Evolutionary conservation across 2,113 vertebrate species (phyloP).

Genomic region (Dipodomys spectabilis): DNA sequence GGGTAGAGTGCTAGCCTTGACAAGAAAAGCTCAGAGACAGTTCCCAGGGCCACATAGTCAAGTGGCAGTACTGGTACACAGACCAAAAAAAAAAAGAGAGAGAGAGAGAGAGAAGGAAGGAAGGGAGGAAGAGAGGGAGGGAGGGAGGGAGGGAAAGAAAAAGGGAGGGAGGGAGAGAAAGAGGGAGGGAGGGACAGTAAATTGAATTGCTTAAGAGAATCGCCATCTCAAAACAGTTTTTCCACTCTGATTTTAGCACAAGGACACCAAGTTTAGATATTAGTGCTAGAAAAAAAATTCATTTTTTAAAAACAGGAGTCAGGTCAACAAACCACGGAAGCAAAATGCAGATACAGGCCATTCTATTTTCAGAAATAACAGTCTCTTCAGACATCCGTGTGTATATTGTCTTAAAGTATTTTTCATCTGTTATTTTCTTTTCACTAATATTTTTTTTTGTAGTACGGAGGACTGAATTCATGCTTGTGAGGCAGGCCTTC

Average conservation of each 20-base stretch:
- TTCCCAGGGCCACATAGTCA: too few relatives aligned
- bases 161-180: too few relatives aligned
- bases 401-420: not conserved
- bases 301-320: constrained; percentile 21
- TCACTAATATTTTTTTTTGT: not conserved
- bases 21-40: too few relatives aligned
- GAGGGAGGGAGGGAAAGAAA: too few relatives aligned
- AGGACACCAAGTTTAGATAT: not conserved
- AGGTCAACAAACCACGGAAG: constrained; percentile 18
- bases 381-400: not conserved
- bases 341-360: not conserved
- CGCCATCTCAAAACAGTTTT: constrained; percentile 9
- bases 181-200: too few relatives aligned
- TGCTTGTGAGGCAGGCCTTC: too few relatives aligned
- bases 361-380: not conserved
- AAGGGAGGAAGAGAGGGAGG: too few relatives aligned
- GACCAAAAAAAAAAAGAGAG: too few relatives aligned
- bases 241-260: not conserved
- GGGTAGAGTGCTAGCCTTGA: too few relatives aligned
- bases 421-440: not conserved
- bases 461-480: too few relatives aligned
- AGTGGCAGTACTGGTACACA: too few relatives aligned
- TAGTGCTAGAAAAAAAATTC: not conserved
- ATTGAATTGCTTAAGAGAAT: not conserved
- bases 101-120: too few relatives aligned